phyloP scores from a whole-genome alignment of 2,113 vertebrate genomes.

The Nothobranchius furzeri region DNA sequence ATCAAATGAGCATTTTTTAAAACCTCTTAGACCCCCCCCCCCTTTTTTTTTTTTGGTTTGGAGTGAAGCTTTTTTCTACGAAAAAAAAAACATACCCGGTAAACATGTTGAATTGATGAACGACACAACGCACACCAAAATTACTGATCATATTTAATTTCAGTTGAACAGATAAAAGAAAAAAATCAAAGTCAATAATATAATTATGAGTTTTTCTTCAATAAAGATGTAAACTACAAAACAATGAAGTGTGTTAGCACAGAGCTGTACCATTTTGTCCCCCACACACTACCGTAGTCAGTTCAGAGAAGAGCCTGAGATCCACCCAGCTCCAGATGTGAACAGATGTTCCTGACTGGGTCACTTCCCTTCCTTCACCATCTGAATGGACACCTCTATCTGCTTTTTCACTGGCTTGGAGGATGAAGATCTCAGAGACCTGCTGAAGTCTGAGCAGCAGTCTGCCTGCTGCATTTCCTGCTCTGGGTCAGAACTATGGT shows the following conservation, averaged over 20 bases:
- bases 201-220: neutral
- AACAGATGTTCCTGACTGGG: conserved; percentile 39
- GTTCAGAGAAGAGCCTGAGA: conserved; percentile 19
- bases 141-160: no score
- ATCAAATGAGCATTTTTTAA: no score
- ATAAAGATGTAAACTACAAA: neutral
- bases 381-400: conserved; percentile 70
- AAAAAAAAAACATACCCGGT: no score
- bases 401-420: conserved; percentile 67
- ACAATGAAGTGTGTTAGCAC: neutral
- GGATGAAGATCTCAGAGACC: conserved; percentile 48
- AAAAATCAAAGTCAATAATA: no score
- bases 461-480: conserved; percentile 3
- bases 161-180: no score
- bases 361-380: conserved; percentile 80
- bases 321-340: conserved; percentile 14
- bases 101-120: neutral
- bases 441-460: neutral
- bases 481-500: conserved; percentile 32
- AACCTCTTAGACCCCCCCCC: no score
- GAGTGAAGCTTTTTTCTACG: no score
- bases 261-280: no score
- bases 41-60: no score
- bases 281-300: conserved; percentile 21
- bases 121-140: neutral